Base-by-base conservation (phyloP, 2,113 vertebrate genomes). In the Catharus bicknelli region DNA sequence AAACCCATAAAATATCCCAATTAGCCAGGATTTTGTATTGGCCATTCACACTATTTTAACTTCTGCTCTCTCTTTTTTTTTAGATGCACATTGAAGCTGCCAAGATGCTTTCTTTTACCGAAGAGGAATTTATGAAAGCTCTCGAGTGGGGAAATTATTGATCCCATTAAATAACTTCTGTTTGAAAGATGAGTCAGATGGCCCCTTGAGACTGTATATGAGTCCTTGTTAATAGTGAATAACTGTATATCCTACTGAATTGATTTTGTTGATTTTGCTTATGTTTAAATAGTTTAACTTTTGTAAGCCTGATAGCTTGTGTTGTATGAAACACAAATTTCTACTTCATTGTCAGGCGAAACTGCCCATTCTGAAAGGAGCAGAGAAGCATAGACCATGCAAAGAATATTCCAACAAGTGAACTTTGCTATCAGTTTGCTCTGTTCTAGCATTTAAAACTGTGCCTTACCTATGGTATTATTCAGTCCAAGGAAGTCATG, bases 21-120 rank as follows among this genome's bases (percentile, higher is more conserved):
- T 16, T 30, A 40, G 3, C 11, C 10, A n/a, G 34, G 19, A 47
- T 32, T 59, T 43, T 51, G n/a, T 48, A 30, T 26, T 42, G 13
- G 9, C 40, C 29, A 38, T 29, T 75, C 32, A 64, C 5, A 21
- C 30, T 69, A 11, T 57, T 66, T 62, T 45, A 64, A 27, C 38
- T 91, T 59, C 47, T 76, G 34, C 17, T 59, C 13, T 45, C 42
- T 43, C 42, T 43, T 54, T 66, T 70, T 84, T 83, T 91, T 70
- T 75, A 99, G 99, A 99, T 99, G 98, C 99, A 99, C 92, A 98
- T 99, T 74, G 99, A 99, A 98, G 98, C 99, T 92, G 98, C 99
- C 50, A 99, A 98, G 98, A 98, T 99, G 98, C 97, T 99, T 66
- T 99, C 98, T 40, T 99, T 99, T 90, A 99, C 98, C 10, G 99